Conservation (phyloP, 2,113 vertebrate genomes). For the Morone chrysops region DNA sequence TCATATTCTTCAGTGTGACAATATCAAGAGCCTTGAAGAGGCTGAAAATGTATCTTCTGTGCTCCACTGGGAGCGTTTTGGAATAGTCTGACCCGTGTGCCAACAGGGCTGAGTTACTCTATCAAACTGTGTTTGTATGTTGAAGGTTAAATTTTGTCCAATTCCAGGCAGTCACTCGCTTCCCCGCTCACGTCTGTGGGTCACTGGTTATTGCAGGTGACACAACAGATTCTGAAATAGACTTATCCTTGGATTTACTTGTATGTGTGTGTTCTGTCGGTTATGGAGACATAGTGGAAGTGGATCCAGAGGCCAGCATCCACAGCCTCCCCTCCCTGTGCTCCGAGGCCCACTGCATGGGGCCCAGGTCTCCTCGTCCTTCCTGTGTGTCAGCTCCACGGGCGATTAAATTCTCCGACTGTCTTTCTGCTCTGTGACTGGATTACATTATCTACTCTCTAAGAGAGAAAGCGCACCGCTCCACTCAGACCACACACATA, state of each 20-base stretch:
- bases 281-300: slow-evolving; percentile 51
- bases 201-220: slow-evolving; percentile 36
- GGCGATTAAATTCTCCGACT: slow-evolving; percentile 44
- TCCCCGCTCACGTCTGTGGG: slow-evolving; percentile 24
- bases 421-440: slow-evolving; percentile 36
- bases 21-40: not conserved
- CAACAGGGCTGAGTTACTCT: not conserved
- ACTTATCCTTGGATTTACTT: slow-evolving; percentile 28
- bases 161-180: not conserved
- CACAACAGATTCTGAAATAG: slow-evolving; percentile 56
- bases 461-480: slow-evolving; percentile 2
- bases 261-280: slow-evolving; percentile 6
- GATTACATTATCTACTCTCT: slow-evolving; percentile 29
- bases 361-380: slow-evolving; percentile 15
- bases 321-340: not conserved
- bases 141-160: slow-evolving; percentile 29
- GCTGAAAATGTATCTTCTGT: slow-evolving; percentile 4
- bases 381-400: slow-evolving; percentile 13
- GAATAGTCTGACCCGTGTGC: not conserved
- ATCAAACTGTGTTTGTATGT: slow-evolving; percentile 18
- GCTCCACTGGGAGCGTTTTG: slow-evolving; percentile 21
- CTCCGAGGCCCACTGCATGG: not conserved
- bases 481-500: not conserved
- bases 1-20: slow-evolving; percentile 1
- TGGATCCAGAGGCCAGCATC: slow-evolving; percentile 37